Conservation (phyloP, 2,797 vertebrate genomes). For the Catostomus latipinnis region DNA sequence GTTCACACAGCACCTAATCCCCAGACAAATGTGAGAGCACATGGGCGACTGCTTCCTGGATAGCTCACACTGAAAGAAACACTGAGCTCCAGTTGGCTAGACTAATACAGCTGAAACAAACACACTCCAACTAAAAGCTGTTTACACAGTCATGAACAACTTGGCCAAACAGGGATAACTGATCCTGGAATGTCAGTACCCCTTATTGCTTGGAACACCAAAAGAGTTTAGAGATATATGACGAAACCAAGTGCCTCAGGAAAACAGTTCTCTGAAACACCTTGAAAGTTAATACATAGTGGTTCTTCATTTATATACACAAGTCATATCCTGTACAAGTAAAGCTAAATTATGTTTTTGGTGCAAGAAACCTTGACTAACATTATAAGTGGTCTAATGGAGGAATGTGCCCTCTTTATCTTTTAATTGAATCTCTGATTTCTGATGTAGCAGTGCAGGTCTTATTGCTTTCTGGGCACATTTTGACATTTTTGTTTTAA, state of each 20-base stretch:
- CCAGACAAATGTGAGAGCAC: constrained; percentile 17
- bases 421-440: no score
- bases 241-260: constrained; percentile 17
- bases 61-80: background rate
- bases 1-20: constrained; percentile 15
- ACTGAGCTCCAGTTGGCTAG: constrained; percentile 1
- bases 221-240: constrained; percentile 14
- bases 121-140: constrained; percentile 7
- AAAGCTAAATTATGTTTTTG: no score
- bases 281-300: background rate
- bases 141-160: constrained; percentile 12
- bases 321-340: no score
- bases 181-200: constrained; percentile 15
- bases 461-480: background rate
- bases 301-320: background rate
- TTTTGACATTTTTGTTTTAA: background rate
- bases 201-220: constrained; percentile 1
- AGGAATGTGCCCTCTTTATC: no score
- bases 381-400: background rate
- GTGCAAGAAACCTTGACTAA: background rate
- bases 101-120: constrained; percentile 28
- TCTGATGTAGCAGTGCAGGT: background rate
- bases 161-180: constrained; percentile 5
- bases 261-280: constrained; percentile 18
- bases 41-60: background rate